Percentiles rank a stretch among this genome's conserved stretches.
These are phyloP conservation scores for Bradynema listronoti DNA, from an alignment of 1,140 invertebrate genomes.

Conservation along the genomic window DNA sequence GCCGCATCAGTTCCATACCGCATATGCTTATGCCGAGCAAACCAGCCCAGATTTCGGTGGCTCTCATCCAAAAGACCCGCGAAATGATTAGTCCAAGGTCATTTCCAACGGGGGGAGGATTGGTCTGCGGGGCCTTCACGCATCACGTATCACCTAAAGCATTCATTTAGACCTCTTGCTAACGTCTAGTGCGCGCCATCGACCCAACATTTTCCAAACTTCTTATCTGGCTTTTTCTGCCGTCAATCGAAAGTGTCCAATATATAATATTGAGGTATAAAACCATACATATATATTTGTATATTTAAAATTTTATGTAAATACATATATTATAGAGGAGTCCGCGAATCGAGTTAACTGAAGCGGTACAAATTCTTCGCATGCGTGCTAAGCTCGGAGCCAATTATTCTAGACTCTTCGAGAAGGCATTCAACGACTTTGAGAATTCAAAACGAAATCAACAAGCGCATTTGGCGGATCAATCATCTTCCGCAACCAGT, in stretches of 20 bases:
- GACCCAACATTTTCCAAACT: constrained; percentile 52
- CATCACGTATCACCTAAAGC: no score
- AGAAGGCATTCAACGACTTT: constrained; percentile 45
- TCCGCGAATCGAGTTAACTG: constrained; percentile 35
- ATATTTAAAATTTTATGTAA: no score
- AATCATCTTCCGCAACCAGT: background rate
- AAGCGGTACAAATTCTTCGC: constrained; percentile 38
- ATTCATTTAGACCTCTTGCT: constrained; percentile 34
- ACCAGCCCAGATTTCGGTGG: no score
- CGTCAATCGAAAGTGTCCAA: constrained; percentile 40
- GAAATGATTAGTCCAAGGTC: no score
- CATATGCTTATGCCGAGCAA: no score
- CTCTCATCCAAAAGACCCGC: no score
- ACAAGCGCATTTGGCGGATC: background rate
- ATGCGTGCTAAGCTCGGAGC: constrained; percentile 39
- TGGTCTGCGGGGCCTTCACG: background rate
- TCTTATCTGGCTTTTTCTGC: constrained; percentile 50
- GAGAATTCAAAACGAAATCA: constrained; percentile 27
- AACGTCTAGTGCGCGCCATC: constrained; percentile 36
- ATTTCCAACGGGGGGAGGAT: background rate
- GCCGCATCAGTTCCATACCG: no score
- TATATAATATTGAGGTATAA: constrained; percentile 56
- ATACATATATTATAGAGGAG: constrained; percentile 22
- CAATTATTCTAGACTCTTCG: constrained; percentile 38
- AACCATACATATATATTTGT: no score